These are phyloP conservation scores for Shinisaurus crocodilurus DNA, from an alignment of 2,113 vertebrate species.

Conservation along the genomic window DNA sequence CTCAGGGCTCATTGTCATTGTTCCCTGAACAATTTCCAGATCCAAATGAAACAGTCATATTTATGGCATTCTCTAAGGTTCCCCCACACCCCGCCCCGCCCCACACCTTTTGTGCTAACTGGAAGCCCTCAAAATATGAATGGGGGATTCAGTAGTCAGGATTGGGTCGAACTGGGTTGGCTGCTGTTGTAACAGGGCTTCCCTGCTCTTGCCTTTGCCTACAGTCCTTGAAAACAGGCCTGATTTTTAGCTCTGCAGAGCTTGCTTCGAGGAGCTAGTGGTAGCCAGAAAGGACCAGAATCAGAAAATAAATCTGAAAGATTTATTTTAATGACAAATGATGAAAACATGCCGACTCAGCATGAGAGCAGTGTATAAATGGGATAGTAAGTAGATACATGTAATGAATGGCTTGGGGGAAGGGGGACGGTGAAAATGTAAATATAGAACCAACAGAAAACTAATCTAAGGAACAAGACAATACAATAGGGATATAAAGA, in stretches of 20 bases:
- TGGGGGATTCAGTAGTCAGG: neutral
- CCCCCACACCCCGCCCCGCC: too few relatives aligned
- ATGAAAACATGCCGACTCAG: neutral
- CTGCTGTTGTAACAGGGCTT: too few relatives aligned
- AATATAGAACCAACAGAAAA: too few relatives aligned
- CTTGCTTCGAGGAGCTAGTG: neutral
- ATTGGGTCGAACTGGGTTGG: neutral
- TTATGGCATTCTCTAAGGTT: neutral
- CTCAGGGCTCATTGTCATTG: neutral
- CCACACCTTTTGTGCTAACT: neutral
- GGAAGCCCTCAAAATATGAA: neutral
- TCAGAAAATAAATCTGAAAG: neutral
- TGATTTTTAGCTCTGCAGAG: neutral
- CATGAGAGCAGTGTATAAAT: neutral
- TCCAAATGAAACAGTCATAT: neutral
- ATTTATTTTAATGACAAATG: neutral
- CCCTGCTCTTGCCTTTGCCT: too few relatives aligned
- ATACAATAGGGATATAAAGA: too few relatives aligned
- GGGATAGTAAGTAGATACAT: neutral
- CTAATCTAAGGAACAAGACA: too few relatives aligned
- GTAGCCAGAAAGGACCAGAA: neutral
- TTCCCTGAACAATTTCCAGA: neutral
- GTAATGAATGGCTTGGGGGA: too few relatives aligned
- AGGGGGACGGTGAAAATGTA: too few relatives aligned
- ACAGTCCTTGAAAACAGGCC: neutral